phyloP scores from a whole-genome alignment of 2,113 vertebrate species.

The Hippolais icterina region DNA sequence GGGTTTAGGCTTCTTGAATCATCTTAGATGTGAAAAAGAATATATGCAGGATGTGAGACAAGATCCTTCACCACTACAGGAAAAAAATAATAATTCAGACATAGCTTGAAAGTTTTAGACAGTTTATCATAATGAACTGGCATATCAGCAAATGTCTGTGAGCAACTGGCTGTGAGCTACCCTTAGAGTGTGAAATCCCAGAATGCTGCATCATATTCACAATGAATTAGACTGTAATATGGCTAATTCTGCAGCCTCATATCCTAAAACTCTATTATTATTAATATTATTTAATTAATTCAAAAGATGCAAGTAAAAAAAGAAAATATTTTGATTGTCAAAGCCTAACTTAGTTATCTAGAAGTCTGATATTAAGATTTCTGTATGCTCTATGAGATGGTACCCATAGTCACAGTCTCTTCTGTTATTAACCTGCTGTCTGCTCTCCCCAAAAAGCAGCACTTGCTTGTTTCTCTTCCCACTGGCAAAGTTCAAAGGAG shows the following conservation, averaged over 20 bases:
- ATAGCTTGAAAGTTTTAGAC: neutral
- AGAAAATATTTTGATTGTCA: neutral
- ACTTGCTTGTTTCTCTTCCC: neutral
- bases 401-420: neutral
- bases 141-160: neutral
- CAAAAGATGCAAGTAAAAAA: neutral
- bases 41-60: neutral
- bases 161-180: neutral
- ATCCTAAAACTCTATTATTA: neutral
- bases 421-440: neutral
- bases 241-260: neutral
- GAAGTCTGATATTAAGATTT: neutral
- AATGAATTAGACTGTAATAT: neutral
- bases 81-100: neutral
- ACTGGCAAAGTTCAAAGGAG: neutral
- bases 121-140: neutral
- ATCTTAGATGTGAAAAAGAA: neutral
- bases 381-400: neutral
- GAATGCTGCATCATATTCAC: neutral
- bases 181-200: neutral
- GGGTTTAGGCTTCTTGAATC: neutral
- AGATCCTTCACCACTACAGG: neutral
- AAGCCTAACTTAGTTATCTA: neutral
- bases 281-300: neutral
- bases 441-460: neutral